These are phyloP conservation scores for Aptenodytes forsteri DNA, from an alignment of 2,113 vertebrate species.

Conservation along the genomic window DNA sequence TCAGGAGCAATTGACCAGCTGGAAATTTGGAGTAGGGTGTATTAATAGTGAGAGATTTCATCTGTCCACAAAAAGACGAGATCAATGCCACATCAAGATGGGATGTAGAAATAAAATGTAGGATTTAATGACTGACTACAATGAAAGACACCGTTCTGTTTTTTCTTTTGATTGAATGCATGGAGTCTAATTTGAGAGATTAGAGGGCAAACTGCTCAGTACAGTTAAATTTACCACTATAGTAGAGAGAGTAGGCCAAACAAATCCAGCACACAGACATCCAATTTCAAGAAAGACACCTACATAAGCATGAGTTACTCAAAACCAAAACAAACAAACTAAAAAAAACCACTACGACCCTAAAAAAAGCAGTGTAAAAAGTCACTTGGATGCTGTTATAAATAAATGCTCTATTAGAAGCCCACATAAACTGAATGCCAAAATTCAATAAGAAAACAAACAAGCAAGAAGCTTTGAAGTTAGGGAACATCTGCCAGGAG, in stretches of 20 bases:
- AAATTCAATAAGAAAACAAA: background rate
- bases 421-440: background rate
- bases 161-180: background rate
- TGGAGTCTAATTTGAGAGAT: background rate
- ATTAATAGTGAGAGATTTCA: background rate
- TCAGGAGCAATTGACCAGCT: background rate
- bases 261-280: background rate
- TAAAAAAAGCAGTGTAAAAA: background rate
- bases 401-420: background rate
- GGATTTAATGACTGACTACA: background rate
- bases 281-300: background rate
- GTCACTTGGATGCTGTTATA: background rate
- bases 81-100: background rate
- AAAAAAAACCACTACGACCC: accelerated
- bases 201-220: background rate
- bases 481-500: background rate
- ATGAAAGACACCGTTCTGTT: background rate
- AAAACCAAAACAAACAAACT: background rate
- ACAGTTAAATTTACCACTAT: background rate
- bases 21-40: background rate
- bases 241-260: background rate
- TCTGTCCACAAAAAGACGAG: background rate
- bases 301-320: background rate
- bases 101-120: background rate
- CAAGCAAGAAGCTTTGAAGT: background rate